Base-by-base conservation (phyloP, 2,113 vertebrate genomes). In the Sapayoa aenigma region DNA sequence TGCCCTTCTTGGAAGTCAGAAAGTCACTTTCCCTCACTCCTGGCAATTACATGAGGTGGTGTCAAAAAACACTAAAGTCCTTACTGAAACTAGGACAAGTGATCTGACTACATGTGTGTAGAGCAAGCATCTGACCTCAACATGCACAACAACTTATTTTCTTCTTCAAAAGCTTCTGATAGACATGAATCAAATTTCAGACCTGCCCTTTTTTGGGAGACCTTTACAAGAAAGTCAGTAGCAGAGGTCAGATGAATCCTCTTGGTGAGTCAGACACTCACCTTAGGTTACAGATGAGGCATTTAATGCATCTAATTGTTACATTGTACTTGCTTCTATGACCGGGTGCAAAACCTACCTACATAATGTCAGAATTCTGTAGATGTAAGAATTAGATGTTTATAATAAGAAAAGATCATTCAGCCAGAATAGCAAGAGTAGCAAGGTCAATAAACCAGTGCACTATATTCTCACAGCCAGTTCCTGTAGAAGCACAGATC, bases 21-120 rank as follows among this genome's bases (percentile, higher is more conserved):
- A 11, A 39, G 37, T 63, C 60, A 62, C 37, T 28, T 12, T 30
- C 17, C 37, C 25, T 18, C 9, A 27, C 12, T 18, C 60, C 24
- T n/a, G 9, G 12, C 27, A 62, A 41, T 28, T 62, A 39, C 59
- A 60, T 39, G 37, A 62, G 16, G 11, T 63, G 27, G 19, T 30
- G 41, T 30, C 37, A 41, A 63, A 30, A 14, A 63, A 30, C 37
- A 30, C 37, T 20, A 41, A 41, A 17, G 18, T 63, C 18, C 37
- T 63, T 25, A 12, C 37, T 13, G 19, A 63, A 63, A 63, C 27
- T 30, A 41, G 37, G 37, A 63, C 59, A 62, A 56, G 27, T 44
- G 35, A n/a, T 47, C 33, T 15, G 28, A 42, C 49, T 3, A 6
- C 35, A 31, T 0, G 1, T 23, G 4, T 28, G 31, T 44, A 62